These are phyloP conservation scores for Drosophila ficusphila DNA, from an alignment of 1,140 invertebrate species.

Conservation along the genomic window DNA sequence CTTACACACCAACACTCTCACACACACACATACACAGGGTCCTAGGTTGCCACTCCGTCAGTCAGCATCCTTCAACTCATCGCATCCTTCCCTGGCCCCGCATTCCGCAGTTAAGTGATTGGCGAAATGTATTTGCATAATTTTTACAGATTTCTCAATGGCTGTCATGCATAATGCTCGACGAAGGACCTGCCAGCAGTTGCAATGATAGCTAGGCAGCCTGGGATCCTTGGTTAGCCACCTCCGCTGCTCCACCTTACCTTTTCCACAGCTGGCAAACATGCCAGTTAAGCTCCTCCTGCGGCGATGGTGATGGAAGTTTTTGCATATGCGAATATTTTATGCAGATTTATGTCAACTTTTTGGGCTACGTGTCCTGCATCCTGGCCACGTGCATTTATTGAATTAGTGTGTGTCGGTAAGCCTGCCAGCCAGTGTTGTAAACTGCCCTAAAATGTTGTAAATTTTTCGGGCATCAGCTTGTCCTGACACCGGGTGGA, in stretches of 20 bases:
- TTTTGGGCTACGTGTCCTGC: slow-evolving; percentile 71
- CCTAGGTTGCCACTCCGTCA: slow-evolving; percentile 3
- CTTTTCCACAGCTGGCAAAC: slow-evolving; percentile 49
- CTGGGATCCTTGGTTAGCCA: slow-evolving; percentile 4
- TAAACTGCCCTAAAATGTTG: slow-evolving; percentile 58
- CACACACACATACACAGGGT: not conserved
- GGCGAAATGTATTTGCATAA: slow-evolving; percentile 81
- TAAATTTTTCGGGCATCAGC: slow-evolving; percentile 71
- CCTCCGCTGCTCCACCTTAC: not conserved
- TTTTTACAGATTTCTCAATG: slow-evolving; percentile 82
- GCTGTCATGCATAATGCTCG: slow-evolving; percentile 67
- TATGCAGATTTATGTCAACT: slow-evolving; percentile 82
- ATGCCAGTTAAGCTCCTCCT: slow-evolving; percentile 62
- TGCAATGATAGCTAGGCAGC: slow-evolving; percentile 48
- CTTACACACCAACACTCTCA: too few relatives aligned
- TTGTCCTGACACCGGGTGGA: slow-evolving; percentile 52
- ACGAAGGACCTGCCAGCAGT: slow-evolving; percentile 54
- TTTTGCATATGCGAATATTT: slow-evolving; percentile 81
- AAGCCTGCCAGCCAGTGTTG: slow-evolving; percentile 50
- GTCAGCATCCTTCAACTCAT: slow-evolving; percentile 17
- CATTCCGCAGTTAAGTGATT: slow-evolving; percentile 72
- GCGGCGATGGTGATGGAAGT: slow-evolving; percentile 35
- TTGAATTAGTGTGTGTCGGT: slow-evolving; percentile 69
- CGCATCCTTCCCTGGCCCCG: not conserved
- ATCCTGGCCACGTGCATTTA: slow-evolving; percentile 73